Base-by-base conservation (phyloP, 2,888 invertebrate species). In the Tetragonula carbonaria region DNA sequence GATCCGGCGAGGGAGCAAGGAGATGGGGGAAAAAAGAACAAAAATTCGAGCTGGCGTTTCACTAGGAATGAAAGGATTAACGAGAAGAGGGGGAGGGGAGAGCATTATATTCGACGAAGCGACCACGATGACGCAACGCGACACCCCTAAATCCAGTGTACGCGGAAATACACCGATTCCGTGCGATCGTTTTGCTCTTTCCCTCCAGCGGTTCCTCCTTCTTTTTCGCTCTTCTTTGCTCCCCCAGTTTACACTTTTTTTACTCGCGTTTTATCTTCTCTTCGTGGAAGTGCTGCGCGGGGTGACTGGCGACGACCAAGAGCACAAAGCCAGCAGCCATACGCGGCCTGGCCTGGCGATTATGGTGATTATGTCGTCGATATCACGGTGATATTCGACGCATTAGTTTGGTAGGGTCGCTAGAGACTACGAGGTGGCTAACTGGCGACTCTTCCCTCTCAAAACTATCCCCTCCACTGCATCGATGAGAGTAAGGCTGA, bases 21-120 rank as follows among this genome's bases (percentile, higher is more conserved):
- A 45, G 45, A 45, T 8, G 45, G 45, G 45, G 8, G 45, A 55
- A 67, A 73, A 63, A 59, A 16, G 18, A 65, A 51, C 21, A 65
- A 62, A 23, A 71, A 67, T 79, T 78, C 62, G 72, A 70, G 45
- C 53, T 59, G 57, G n/a, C 68, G 57, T 84, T 80, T 53, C 72
- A 57, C 71, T 59, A 63, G 66, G 45, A 63, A 80, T 80, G 77
- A 84, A 72, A 78, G 77, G 80, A 85, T 85, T 84, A 85, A 80
- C 80, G 80, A 66, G 45, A 45, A 45, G 45, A 45, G 2, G 33
- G 45, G 45, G 45, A 8, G 11, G 13, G 72, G 57, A 55, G 45
- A n/a, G 77, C 76, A 82, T 82, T 83, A 77, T 74, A 83, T 83
- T 82, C 82, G 68, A 57, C 63, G 65, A 55, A 70, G 79, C 67